Percentiles rank a stretch among this genome's conserved stretches.
These are phyloP conservation scores for Drosophila kanapiae DNA, from an alignment of 1,140 invertebrate genomes.

Conservation along the genomic window DNA sequence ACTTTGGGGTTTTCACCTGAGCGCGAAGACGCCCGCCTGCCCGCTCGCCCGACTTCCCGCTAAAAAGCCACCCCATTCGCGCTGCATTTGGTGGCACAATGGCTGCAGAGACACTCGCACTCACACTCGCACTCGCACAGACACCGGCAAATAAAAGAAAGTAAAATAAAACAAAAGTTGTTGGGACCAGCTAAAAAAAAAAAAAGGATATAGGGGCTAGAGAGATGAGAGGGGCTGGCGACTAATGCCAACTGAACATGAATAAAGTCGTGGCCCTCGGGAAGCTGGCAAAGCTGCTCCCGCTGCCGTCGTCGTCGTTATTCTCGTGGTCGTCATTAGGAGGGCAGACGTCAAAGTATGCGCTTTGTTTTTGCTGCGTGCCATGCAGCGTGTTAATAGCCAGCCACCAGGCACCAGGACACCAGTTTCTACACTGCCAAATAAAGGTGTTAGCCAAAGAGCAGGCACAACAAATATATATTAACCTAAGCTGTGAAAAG, in stretches of 20 bases:
- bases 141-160: conserved; percentile 47
- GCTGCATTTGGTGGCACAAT: conserved; percentile 66
- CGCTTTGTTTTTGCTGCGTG: conserved; percentile 67
- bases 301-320: conserved; percentile 51
- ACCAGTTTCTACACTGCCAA: neutral
- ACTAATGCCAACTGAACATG: conserved; percentile 75
- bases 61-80: conserved; percentile 6
- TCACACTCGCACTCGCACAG: conserved; percentile 33
- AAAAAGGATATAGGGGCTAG: conserved; percentile 18
- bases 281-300: conserved; percentile 14
- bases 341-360: conserved; percentile 80
- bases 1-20: conserved; percentile 83
- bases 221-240: conserved; percentile 23
- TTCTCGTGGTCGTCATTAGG: conserved; percentile 81
- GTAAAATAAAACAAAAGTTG: conserved; percentile 58
- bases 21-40: conserved; percentile 24
- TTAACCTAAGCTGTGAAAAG: neutral
- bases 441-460: neutral
- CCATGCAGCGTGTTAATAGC: conserved; percentile 75
- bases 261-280: conserved; percentile 73
- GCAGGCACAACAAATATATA: neutral
- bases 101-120: conserved; percentile 26
- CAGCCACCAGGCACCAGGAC: conserved; percentile 34
- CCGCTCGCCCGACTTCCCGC: conserved; percentile 2
- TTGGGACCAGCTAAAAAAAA: conserved; percentile 33